Percentiles rank a stretch among this genome's conserved stretches.
phyloP scores from a whole-genome alignment of 2,113 vertebrate genomes.

The Tragelaphus buxtoni region DNA sequence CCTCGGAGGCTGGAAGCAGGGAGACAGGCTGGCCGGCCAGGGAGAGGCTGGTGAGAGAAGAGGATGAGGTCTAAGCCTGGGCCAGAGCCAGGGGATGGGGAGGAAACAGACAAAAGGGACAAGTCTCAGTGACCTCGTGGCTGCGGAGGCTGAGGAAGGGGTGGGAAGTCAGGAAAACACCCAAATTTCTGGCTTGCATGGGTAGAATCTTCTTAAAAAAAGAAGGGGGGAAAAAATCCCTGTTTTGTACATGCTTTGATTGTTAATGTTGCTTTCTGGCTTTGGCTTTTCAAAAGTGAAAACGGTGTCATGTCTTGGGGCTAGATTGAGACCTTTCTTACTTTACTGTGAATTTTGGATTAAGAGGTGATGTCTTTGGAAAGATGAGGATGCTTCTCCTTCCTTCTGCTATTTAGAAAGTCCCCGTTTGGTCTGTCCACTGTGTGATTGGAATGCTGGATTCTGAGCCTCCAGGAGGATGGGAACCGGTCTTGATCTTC shows the following conservation, averaged over 20 bases:
- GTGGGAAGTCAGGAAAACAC: not conserved
- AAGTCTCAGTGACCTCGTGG: not conserved
- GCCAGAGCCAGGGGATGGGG: not conserved
- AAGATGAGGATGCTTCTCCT: not conserved
- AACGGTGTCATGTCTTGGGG: not conserved
- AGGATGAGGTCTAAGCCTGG: not conserved
- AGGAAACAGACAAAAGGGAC: not conserved
- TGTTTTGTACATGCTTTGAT: not conserved
- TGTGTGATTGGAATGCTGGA: not conserved
- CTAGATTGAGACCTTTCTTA: not conserved
- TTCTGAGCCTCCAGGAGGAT: not conserved
- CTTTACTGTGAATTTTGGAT: not conserved
- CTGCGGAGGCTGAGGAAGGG: not conserved
- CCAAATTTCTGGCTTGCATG: not conserved
- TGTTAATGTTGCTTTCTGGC: not conserved
- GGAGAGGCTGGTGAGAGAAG: not conserved
- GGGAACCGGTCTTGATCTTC: not conserved
- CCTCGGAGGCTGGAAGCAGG: not conserved
- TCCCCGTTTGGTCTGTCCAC: not conserved
- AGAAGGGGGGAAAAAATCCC: fast-evolving
- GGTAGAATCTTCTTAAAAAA: not conserved
- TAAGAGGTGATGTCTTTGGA: not conserved
- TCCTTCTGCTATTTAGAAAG: not conserved
- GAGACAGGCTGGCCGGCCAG: not conserved
- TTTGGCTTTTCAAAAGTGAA: not conserved